Base-by-base conservation (phyloP, 2,113 vertebrate species). In the Macrotus californicus region DNA sequence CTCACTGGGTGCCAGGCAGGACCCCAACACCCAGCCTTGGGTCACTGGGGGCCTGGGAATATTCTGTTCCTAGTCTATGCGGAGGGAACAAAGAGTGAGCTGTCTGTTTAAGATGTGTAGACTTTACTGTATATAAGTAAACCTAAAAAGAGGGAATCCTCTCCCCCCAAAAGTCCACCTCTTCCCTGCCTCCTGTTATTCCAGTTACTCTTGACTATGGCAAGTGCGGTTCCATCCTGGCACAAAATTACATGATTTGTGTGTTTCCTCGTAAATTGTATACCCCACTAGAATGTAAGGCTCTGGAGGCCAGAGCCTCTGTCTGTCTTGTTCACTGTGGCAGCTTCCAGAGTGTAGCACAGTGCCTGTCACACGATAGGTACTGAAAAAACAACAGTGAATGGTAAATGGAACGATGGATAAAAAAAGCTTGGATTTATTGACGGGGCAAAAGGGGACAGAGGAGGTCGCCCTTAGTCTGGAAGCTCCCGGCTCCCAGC, bases 371-470 rank as follows among this genome's bases (percentile, higher is more conserved):
- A 59, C 21, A 11, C 4, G 13, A 48, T 12, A 50, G 59, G 56
- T 31, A 59, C 31, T 52, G 18, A 67, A 66, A 80, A 24, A 64
- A 16, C 41, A 19, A 14, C 11, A 87, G 24, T 29, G 39, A 83
- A 22, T 52, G 26, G 31, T 61, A 69, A 54, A 67, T 31, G 48
- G 34, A 69, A 54, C 29, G 21, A 87, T 76, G 66, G 87, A 64
- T 85, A 46, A 85, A 95, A 95, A 95, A 95, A 75, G 39, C 75
- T 93, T 89, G 34, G 26, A 22, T 97, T 97, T 97, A 97, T 96
- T 97, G 91, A 70, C 77, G 34, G 69, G 69, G 69, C 14, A 36
- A 48, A 61, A 75, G n/a, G 18, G 76, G 52, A 77, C 41, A 92
- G 77, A 96, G 86, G 79, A 75, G 56, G 54, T 84, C 0, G 18